A percentile compares a stretch with the other conserved stretches of the same genome.
phyloP scores from a whole-genome alignment of 2,113 vertebrate species.

The Rhipidura dahli region DNA sequence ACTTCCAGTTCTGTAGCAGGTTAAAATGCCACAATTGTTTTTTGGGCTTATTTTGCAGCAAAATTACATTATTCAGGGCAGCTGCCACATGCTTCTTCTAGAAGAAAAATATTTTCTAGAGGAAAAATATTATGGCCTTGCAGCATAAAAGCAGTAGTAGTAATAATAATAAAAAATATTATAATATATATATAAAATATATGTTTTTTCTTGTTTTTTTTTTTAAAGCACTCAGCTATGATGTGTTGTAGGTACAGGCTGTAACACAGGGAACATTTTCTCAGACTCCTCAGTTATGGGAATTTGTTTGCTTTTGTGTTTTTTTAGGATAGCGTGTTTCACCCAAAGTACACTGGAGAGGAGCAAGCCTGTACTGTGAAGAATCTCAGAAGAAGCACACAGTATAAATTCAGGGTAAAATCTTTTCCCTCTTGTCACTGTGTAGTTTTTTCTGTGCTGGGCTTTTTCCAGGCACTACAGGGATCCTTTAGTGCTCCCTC shows the following conservation, averaged over 20 bases:
- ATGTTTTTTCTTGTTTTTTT: not conserved
- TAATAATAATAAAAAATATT: not conserved
- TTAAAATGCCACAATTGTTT: rapidly evolving
- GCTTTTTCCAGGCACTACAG: not conserved
- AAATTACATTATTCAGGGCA: not conserved
- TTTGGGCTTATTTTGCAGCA: not conserved
- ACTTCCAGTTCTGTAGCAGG: not conserved
- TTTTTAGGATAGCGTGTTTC: constrained; percentile 89
- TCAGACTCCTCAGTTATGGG: not conserved
- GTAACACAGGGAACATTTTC: not conserved
- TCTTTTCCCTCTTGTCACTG: not conserved
- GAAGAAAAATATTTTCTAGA: not conserved
- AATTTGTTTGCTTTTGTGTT: not conserved
- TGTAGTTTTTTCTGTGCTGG: not conserved
- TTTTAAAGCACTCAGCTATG: rapidly evolving
- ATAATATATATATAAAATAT: not conserved
- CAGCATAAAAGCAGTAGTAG: not conserved
- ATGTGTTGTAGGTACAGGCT: not conserved
- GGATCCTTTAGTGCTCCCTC: not conserved
- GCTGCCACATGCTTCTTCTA: not conserved
- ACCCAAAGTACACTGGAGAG: constrained; percentile 96
- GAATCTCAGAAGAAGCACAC: constrained; percentile 94
- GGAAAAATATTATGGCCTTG: not conserved
- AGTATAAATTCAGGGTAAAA: constrained; percentile 98
- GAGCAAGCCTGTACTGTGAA: constrained; percentile 96